Percentiles rank a stretch among this genome's conserved stretches.
Conservation (phyloP, 2,113 vertebrate genomes). For the Athene noctua region DNA sequence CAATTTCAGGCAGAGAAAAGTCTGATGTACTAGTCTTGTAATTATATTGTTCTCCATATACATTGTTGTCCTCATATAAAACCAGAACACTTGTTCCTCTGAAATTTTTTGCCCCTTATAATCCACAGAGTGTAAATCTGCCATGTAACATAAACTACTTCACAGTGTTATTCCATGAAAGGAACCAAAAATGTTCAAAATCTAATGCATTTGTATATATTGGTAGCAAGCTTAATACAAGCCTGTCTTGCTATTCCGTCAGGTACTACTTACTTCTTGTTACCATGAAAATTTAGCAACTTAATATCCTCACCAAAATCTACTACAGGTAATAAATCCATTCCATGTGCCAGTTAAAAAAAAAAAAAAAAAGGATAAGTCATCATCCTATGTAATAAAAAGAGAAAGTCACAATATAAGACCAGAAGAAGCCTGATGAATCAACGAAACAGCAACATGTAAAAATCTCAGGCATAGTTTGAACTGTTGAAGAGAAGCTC, state of each 20-base stretch:
- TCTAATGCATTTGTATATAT: background rate
- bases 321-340: background rate
- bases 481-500: too few relatives aligned
- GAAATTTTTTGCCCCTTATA: background rate
- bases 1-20: background rate
- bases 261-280: background rate
- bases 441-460: background rate
- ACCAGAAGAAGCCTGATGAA: background rate
- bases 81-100: background rate
- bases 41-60: background rate
- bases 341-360: background rate
- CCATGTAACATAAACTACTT: background rate
- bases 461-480: too few relatives aligned
- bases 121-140: background rate
- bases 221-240: background rate
- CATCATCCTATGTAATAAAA: background rate
- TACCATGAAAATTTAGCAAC: slow-evolving; percentile 41
- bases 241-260: background rate
- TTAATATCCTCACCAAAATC: background rate
- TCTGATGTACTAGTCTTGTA: background rate
- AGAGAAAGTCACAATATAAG: background rate
- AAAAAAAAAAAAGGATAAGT: background rate
- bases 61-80: background rate
- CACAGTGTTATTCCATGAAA: background rate
- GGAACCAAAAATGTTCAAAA: background rate